These are phyloP conservation scores for Julus scandinavius DNA, from an alignment of 2,888 invertebrate genomes.

Conservation along the genomic window DNA sequence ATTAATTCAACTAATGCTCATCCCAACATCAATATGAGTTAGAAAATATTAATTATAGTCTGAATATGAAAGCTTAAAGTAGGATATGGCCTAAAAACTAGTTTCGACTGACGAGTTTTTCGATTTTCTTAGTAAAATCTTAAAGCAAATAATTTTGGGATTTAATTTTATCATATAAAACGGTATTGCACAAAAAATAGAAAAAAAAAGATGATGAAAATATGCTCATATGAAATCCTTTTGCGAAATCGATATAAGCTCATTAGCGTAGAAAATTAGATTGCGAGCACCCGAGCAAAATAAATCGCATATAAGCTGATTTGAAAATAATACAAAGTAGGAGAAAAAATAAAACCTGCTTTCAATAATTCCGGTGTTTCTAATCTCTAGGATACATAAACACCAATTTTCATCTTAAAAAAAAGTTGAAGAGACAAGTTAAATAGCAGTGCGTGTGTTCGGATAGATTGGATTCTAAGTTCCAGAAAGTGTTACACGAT, in stretches of 20 bases:
- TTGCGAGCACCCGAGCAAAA: not conserved
- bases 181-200: not conserved
- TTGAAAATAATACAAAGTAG: not conserved
- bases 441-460: not conserved
- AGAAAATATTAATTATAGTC: too few species aligned
- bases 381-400: not conserved
- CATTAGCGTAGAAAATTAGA: constrained; percentile 15
- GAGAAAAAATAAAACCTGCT: not conserved
- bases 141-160: not conserved
- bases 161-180: not conserved
- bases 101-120: not conserved
- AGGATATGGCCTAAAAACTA: too few species aligned
- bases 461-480: not conserved
- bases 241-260: constrained; percentile 5
- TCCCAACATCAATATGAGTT: too few species aligned
- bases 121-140: not conserved
- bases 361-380: not conserved
- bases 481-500: not conserved
- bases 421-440: not conserved
- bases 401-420: not conserved
- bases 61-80: too few species aligned
- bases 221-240: not conserved
- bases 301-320: not conserved
- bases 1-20: too few species aligned
- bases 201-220: not conserved